A percentile compares a stretch with the other conserved stretches of the same genome.
Conservation (phyloP, 2,113 vertebrate species). For the Dicentrarchus labrax region DNA sequence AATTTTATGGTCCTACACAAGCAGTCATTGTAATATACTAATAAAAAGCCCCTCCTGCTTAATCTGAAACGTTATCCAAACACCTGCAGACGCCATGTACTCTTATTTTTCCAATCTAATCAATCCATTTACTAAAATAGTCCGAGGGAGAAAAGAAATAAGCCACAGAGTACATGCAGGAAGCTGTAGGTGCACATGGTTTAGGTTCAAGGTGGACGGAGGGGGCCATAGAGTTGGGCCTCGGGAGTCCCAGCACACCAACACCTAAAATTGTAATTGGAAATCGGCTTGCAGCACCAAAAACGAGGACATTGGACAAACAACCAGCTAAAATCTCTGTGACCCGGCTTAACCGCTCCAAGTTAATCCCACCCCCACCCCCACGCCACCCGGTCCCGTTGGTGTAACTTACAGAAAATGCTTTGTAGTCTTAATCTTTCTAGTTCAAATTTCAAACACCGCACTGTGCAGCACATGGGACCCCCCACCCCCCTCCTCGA, state of each 20-base stretch:
- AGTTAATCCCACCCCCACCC: slow-evolving; percentile 78
- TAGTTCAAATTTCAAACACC: not conserved
- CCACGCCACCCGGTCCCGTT: slow-evolving; percentile 48
- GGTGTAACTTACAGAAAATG: slow-evolving; percentile 6
- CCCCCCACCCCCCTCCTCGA: too few relatives aligned
- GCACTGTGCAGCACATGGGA: not conserved
- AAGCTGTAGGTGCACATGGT: not conserved
- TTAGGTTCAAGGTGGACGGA: not conserved
- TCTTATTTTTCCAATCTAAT: not conserved
- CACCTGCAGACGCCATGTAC: not conserved
- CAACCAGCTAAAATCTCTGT: slow-evolving; percentile 70
- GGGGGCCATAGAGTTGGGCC: not conserved
- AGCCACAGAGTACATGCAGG: not conserved
- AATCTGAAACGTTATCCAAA: not conserved
- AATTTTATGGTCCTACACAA: not conserved
- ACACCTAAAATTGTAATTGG: slow-evolving; percentile 11
- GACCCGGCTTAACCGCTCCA: slow-evolving; percentile 74
- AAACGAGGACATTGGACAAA: slow-evolving; percentile 61
- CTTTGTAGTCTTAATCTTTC: not conserved
- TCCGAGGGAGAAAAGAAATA: too few relatives aligned
- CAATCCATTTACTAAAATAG: not conserved
- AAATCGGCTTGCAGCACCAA: slow-evolving; percentile 49
- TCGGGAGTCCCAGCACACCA: not conserved
- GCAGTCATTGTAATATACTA: not conserved
- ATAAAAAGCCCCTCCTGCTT: not conserved